Percentiles rank a stretch among this genome's conserved stretches.
Evolutionary conservation across 2,797 vertebrate genomes (phyloP).

Genomic region (Sebastes matsubarae): DNA sequence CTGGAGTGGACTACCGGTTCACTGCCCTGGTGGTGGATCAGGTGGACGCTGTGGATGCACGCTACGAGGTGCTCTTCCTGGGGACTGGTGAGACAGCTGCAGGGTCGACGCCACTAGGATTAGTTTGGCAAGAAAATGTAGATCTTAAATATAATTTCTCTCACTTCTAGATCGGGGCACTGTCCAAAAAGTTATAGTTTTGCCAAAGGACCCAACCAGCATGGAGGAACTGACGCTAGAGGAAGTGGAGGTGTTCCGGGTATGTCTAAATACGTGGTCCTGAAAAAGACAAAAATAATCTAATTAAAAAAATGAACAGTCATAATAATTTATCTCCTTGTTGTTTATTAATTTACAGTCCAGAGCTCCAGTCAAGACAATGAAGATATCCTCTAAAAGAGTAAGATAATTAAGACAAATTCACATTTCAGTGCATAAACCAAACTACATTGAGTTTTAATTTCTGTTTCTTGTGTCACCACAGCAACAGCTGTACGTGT

Average conservation of each 20-base stretch:
- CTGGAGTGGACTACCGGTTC: slow-evolving; percentile 86
- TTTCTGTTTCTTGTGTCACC: slow-evolving; percentile 21
- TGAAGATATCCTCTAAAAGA: slow-evolving; percentile 88
- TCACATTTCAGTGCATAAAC: not conserved
- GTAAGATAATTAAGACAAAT: slow-evolving; percentile 63
- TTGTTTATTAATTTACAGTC: slow-evolving; percentile 61
- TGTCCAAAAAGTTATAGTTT: slow-evolving; percentile 88
- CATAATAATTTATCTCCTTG: not conserved
- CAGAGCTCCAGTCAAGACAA: slow-evolving; percentile 82
- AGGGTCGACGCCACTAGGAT: not conserved
- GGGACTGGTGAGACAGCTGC: slow-evolving; percentile 82
- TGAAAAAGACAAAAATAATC: not conserved
- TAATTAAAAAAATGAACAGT: not conserved
- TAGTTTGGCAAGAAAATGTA: not conserved
- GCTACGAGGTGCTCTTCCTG: slow-evolving; percentile 89
- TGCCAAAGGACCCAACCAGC: slow-evolving; percentile 84
- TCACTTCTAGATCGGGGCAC: slow-evolving; percentile 83
- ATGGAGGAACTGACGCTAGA: slow-evolving; percentile 88
- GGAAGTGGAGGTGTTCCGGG: slow-evolving; percentile 89
- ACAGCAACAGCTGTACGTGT: slow-evolving; percentile 90
- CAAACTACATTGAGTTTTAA: not conserved
- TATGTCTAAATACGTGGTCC: slow-evolving; percentile 52
- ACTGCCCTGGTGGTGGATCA: slow-evolving; percentile 88
- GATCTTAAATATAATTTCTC: not conserved
- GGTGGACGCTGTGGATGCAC: slow-evolving; percentile 88